These are phyloP conservation scores for Mycalesis mineus DNA, from an alignment of 2,888 invertebrate species.

Conservation along the genomic window DNA sequence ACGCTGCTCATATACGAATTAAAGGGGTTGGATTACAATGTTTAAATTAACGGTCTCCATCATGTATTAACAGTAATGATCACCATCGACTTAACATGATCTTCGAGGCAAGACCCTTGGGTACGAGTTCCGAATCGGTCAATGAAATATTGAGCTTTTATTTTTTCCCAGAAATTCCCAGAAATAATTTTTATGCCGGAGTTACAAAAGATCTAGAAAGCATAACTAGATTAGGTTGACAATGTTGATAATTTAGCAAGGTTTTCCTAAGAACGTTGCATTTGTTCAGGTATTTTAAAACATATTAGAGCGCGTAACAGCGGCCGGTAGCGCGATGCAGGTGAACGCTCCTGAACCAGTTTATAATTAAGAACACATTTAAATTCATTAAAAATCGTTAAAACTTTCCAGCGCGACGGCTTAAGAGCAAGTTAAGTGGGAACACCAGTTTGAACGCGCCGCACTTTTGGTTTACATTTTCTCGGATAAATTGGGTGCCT, in stretches of 20 bases:
- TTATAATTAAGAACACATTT: slow-evolving; percentile 73
- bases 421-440: slow-evolving; percentile 33
- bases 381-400: slow-evolving; percentile 73
- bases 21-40: not conserved
- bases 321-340: slow-evolving; percentile 36
- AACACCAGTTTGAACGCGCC: slow-evolving; percentile 38
- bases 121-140: too few relatives aligned
- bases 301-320: slow-evolving; percentile 29
- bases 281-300: slow-evolving; percentile 24
- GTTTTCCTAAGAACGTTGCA: not conserved
- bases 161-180: too few relatives aligned
- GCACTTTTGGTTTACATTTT: slow-evolving; percentile 21
- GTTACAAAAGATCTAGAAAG: too few relatives aligned
- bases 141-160: too few relatives aligned
- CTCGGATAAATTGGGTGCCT: slow-evolving; percentile 23
- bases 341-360: slow-evolving; percentile 69
- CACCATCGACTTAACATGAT: too few relatives aligned
- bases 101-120: too few relatives aligned
- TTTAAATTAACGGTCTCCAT: too few relatives aligned
- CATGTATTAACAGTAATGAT: too few relatives aligned
- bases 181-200: too few relatives aligned
- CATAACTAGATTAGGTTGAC: too few relatives aligned
- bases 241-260: too few relatives aligned
- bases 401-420: slow-evolving; percentile 51
- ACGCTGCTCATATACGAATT: not conserved